These are phyloP conservation scores for Marmota flaviventris DNA, from an alignment of 2,113 vertebrate species.

Conservation along the genomic window DNA sequence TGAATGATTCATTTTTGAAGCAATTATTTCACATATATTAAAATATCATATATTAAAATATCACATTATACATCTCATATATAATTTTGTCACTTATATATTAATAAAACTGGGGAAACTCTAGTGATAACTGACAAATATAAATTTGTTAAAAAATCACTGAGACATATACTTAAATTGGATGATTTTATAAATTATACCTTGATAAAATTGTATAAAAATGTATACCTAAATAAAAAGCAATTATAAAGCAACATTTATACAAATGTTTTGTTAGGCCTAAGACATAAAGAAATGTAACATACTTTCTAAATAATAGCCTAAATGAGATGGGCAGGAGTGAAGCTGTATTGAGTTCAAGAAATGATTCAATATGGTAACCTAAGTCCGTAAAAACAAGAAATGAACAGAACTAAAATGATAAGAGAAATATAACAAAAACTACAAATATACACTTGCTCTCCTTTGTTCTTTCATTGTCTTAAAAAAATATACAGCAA, in stretches of 20 bases:
- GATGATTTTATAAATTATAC: not conserved
- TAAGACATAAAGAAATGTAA: not conserved
- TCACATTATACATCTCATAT: not conserved
- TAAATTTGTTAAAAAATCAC: not conserved
- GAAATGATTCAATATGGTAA: not conserved
- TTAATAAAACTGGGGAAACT: not conserved
- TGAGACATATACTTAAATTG: not conserved
- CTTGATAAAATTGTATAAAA: not conserved
- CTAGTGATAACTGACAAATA: not conserved
- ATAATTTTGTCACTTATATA: not conserved
- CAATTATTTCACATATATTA: not conserved
- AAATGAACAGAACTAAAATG: not conserved
- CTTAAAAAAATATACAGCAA: conserved; percentile 32
- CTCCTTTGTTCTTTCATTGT: not conserved
- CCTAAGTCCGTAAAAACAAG: not conserved
- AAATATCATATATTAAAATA: not conserved
- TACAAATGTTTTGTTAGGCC: not conserved
- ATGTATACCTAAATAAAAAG: not conserved
- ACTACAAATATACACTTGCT: not conserved
- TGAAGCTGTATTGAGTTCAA: not conserved
- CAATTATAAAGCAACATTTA: not conserved
- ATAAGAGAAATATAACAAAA: conserved; percentile 28
- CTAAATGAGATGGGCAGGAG: not conserved
- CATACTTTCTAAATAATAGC: not conserved
- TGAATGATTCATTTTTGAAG: not conserved